Base-by-base conservation (phyloP, 1,140 invertebrate genomes). In the Scaptomyza montana region DNA sequence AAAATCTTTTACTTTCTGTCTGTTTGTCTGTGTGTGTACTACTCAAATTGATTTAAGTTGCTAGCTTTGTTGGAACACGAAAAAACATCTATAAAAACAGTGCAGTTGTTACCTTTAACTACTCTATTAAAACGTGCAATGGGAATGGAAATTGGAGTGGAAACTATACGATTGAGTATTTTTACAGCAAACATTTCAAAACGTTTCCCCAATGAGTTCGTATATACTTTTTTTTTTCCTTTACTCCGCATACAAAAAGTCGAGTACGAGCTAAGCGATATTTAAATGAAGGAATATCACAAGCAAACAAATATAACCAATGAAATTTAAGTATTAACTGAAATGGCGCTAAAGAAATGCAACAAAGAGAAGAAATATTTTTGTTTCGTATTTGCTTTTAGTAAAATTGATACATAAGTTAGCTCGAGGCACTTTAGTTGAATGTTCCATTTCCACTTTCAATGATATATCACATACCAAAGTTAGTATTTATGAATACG, bases 11-110 rank as follows among this genome's bases (percentile, higher is more conserved):
- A 43, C 39, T 43, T 43, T 49, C 59, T 19, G 39, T 25, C 53
- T 77, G 46, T 30, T 30, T 30, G 28, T 30, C 5, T 49, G 39
- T 41, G 55, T 46, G 39, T 43, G 54, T 46, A 70, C 65, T 70
- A 85, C 79, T 85, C 55, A 76, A 86, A 86, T 86, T 86, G 82
- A 86, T 87, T 86, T 81, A 87, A 87, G 82, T 86, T 81, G 66
- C 57, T 10, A 66, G 55, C 49, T 64, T 69, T 82, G 75, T 75
- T 66, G 79, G 78, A 82, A 78, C 65, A 72, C 64, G 77, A 68
- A 86, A 74, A 86, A 16, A 16, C 16, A 16, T 87, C 81, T 68
- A 86, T 86, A 82, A 84, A 86, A 33, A 33, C 30, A 0, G 30
- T 33, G 30, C 30, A 25, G 21, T 25, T 25, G 21, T 25, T 25